Percentiles rank a stretch among this genome's conserved stretches.
These are phyloP conservation scores for Poeciliopsis turrubarensis DNA, from an alignment of 2,113 vertebrate species.

Conservation along the genomic window DNA sequence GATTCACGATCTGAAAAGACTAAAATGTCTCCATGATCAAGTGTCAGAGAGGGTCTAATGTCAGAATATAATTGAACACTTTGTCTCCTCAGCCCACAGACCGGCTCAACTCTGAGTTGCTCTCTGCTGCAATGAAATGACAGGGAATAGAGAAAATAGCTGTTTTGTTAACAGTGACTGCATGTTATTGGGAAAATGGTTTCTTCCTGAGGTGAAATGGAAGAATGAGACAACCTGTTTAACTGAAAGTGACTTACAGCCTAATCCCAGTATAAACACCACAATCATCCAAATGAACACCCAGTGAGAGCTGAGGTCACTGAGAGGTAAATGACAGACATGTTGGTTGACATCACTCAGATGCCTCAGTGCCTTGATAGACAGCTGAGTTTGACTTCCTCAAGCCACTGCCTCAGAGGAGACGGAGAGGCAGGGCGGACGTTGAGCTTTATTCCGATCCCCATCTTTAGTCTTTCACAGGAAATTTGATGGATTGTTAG, in stretches of 20 bases:
- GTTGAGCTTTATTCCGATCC: constrained; percentile 26
- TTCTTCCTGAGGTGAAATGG: not conserved
- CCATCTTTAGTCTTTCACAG: constrained; percentile 14
- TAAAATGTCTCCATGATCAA: too few species aligned
- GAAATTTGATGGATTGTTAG: constrained; percentile 48
- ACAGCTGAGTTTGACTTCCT: constrained; percentile 24
- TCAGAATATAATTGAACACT: not conserved
- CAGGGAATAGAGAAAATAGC: constrained; percentile 12
- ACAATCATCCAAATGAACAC: constrained; percentile 52
- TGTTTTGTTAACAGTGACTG: not conserved
- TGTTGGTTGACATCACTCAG: constrained; percentile 50
- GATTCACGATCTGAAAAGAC: too few species aligned
- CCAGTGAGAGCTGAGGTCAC: constrained; percentile 54
- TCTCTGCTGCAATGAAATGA: not conserved
- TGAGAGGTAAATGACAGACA: constrained; percentile 51
- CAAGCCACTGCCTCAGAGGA: constrained; percentile 5
- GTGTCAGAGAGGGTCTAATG: not conserved
- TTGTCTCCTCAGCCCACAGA: not conserved
- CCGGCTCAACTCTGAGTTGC: not conserved
- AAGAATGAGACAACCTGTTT: constrained; percentile 24
- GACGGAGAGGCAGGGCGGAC: not conserved
- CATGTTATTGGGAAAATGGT: not conserved
- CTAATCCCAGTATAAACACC: constrained; percentile 67
- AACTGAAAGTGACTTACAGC: constrained; percentile 48
- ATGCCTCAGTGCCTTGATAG: constrained; percentile 33